Percentiles rank a stretch among this genome's conserved stretches.
These are phyloP conservation scores for Cenopis cana DNA, from an alignment of 2,888 invertebrate genomes.

Conservation along the genomic window DNA sequence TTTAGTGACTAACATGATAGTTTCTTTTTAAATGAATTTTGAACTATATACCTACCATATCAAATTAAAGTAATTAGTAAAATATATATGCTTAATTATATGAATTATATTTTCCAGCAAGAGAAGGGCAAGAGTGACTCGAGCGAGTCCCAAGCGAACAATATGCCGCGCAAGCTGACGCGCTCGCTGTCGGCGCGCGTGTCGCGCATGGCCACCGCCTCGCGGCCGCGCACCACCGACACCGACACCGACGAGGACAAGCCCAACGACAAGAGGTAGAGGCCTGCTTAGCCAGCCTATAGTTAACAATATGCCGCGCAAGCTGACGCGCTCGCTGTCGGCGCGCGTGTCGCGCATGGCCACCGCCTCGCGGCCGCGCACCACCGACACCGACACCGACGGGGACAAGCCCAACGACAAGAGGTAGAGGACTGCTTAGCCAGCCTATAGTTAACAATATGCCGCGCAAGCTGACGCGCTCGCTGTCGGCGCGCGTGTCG, in stretches of 20 bases:
- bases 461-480: constrained; percentile 88
- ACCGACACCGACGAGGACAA: constrained; percentile 88
- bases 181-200: constrained; percentile 89
- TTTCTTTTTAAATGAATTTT: too few relatives aligned
- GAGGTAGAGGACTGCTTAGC: too few relatives aligned
- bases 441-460: too few relatives aligned
- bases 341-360: constrained; percentile 88
- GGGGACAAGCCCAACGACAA: constrained; percentile 77
- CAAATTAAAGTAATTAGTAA: too few relatives aligned
- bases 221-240: constrained; percentile 79
- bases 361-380: constrained; percentile 74
- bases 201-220: constrained; percentile 85
- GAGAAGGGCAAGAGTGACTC: constrained; percentile 67
- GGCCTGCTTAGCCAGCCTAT: too few relatives aligned
- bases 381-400: constrained; percentile 88
- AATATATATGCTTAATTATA: too few relatives aligned
- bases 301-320: constrained; percentile 84
- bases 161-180: constrained; percentile 87
- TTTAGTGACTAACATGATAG: too few relatives aligned
- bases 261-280: constrained; percentile 65
- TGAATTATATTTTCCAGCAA: constrained; percentile 58
- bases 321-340: constrained; percentile 89
- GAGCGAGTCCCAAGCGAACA: constrained; percentile 60
- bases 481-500: constrained; percentile 88
- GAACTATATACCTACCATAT: too few relatives aligned